These are phyloP conservation scores for Pangasius larnaudii DNA, from an alignment of 2,797 vertebrate genomes.

Conservation along the genomic window DNA sequence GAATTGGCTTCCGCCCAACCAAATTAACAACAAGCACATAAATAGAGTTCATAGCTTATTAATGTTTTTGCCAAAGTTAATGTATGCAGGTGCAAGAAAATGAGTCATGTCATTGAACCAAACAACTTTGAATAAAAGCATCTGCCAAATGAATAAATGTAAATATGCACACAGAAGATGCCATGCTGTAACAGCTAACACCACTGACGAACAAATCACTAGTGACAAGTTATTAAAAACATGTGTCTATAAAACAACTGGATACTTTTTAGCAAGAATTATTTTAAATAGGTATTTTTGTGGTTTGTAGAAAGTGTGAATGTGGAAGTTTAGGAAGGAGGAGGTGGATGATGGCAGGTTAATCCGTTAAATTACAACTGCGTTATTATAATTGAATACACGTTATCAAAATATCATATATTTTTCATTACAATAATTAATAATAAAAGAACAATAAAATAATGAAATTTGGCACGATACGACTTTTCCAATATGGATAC, in stretches of 20 bases:
- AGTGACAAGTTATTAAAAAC: neutral
- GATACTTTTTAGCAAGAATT: neutral
- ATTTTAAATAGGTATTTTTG: neutral
- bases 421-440: neutral
- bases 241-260: neutral
- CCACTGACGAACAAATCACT: neutral
- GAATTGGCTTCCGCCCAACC: neutral
- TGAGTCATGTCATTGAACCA: neutral
- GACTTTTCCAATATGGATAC: neutral
- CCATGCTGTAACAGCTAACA: neutral
- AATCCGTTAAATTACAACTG: neutral
- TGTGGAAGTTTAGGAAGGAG: neutral
- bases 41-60: slow-evolving; percentile 11
- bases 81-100: slow-evolving; percentile 1
- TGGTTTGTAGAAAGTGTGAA: neutral
- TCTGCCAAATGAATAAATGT: slow-evolving; percentile 2
- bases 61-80: slow-evolving; percentile 15
- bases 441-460: neutral
- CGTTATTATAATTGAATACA: neutral
- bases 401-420: neutral
- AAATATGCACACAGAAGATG: neutral
- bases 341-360: neutral
- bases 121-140: slow-evolving; percentile 18
- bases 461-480: neutral
- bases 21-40: slow-evolving; percentile 16